Evolutionary conservation across 1,140 invertebrate genomes (phyloP).

Genomic region (Zaprionus tsacasi): DNA sequence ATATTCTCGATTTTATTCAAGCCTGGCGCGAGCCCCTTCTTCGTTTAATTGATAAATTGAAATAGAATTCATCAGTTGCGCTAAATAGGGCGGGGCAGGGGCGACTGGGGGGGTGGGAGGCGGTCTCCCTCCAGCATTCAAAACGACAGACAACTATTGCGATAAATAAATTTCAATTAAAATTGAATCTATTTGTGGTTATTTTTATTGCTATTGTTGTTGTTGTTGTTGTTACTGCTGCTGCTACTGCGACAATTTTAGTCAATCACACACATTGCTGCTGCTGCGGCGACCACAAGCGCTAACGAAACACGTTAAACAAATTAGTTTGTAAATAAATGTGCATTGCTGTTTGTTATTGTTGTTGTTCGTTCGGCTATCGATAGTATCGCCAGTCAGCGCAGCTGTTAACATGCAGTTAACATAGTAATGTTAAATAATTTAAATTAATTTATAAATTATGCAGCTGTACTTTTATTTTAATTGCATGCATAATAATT

Average conservation of each 20-base stretch:
- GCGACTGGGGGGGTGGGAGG: background rate
- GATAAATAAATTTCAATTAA: conserved; percentile 80
- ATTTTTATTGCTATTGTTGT: conserved; percentile 42
- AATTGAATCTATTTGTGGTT: conserved; percentile 47
- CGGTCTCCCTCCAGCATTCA: conserved; percentile 25
- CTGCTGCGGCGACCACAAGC: conserved; percentile 12
- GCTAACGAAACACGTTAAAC: conserved; percentile 45
- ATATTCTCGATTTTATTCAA: conserved; percentile 19
- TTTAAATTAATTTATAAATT: too few species aligned
- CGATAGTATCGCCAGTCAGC: conserved; percentile 27
- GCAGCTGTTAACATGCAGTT: conserved; percentile 5
- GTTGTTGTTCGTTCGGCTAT: background rate
- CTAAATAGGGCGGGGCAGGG: background rate
- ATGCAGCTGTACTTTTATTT: background rate
- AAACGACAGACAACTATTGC: conserved; percentile 26
- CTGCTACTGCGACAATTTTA: conserved; percentile 20
- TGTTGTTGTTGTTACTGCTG: conserved; percentile 14
- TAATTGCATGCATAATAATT: background rate
- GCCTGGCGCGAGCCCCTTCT: background rate
- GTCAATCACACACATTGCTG: conserved; percentile 37
- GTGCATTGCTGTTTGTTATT: conserved; percentile 37
- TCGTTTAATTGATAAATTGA: conserved; percentile 1
- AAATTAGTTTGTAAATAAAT: conserved; percentile 53
- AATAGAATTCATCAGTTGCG: background rate
- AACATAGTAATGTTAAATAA: background rate